Base-by-base conservation (phyloP, 2,888 invertebrate genomes). In the Pogonocherus hispidulus region DNA sequence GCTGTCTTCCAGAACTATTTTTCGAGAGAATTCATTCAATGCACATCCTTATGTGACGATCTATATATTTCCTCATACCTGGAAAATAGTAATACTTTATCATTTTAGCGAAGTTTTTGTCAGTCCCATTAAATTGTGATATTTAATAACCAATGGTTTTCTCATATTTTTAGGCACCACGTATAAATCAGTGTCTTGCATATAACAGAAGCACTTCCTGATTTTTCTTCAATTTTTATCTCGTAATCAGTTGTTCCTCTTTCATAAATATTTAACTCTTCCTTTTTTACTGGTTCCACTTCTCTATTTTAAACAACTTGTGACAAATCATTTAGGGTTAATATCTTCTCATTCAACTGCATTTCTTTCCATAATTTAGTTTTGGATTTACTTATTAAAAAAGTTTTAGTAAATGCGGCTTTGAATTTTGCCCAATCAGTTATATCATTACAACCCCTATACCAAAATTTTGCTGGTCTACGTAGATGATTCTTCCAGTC, bases 1-100 rank as follows among this genome's bases (percentile, higher is more conserved):
- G 66, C 63, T 67, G 66, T n/a, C 59, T 68, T 35, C 64, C 57
- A 32, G 27, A 1, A 6, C 19, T 46, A 22, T n/a, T 14, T 32
- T 63, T 63, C 2, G 37, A 20, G 41, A 63, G 19, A 11, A 63
- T 52, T 14, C 63, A 62, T 35, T 52, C 47, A 1, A 67, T 3
- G 54, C 67, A 67, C 23, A 32, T 18, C 18, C 27, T 46, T 8
- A 27, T 14, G 23, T 51, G 27, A 14, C 11, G 5, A n/a, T 51
- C 20, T n/a, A 19, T 8, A 47, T 47, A 47, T 19, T 11, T 20
- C 19, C 9, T 47, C 19, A 19, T 22, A 3, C 9, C 19, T 3
- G 14, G 47, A 19, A 20, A 9, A 47, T 20, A 47, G 3, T 8
- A 47, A 22, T 20, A 47, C 1, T 19, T 22, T 20, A 1, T 22